Evolutionary conservation across 2,113 vertebrate species (phyloP), one percentile per base, ranked within the genome.

Genomic region (Alligator sinensis): DNA sequence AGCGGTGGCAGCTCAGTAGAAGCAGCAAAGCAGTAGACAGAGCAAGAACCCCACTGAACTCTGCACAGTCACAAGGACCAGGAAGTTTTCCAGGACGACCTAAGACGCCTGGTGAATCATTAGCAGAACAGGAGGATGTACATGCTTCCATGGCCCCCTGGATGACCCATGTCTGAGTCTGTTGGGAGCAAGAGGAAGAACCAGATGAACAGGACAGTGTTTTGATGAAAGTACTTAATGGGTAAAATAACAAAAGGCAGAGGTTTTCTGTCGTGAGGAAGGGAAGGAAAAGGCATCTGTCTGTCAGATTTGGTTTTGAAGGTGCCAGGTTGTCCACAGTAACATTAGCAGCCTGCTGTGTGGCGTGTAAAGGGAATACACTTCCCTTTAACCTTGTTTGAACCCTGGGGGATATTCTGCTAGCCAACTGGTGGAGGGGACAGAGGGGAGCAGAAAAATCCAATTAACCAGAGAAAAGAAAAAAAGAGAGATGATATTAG

Each of bases 351-450:
- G 5, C 68, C 9, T 17, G 18, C 30, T 18, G 34, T 12, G 68
- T 21, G 22, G 19, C 18, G 34, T 22, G 30, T 21, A 34, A 22
- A 30, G n/a, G 17, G 66, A 70, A 21, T 18, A 30, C 34, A 18
- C 9, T 34, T 18, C 5, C 17, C n/a, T 70, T 21, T 30, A 9
- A 25, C 27, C 12, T 18, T 77, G 21, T 28, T 57, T 57, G 38
- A 55, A 54, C 47, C 38, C n/a, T 28, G 79, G 27, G 9, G 64
- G 87, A 66, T 4, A 0, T 18, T 72, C 14, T 76, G 58, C 86
- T 75, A 22, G 19, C 0, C 0, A 63, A 38, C 11, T 47, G n/a
- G 58, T 21, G 30, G n/a, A 11, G 24, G 12, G 47, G 47, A 47
- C 57, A 21, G 57, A 9, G 12, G 21, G 28, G 28, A 18, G 55